These are phyloP conservation scores for Xerus rutilus DNA, from an alignment of 2,797 vertebrate genomes.

Conservation along the genomic window DNA sequence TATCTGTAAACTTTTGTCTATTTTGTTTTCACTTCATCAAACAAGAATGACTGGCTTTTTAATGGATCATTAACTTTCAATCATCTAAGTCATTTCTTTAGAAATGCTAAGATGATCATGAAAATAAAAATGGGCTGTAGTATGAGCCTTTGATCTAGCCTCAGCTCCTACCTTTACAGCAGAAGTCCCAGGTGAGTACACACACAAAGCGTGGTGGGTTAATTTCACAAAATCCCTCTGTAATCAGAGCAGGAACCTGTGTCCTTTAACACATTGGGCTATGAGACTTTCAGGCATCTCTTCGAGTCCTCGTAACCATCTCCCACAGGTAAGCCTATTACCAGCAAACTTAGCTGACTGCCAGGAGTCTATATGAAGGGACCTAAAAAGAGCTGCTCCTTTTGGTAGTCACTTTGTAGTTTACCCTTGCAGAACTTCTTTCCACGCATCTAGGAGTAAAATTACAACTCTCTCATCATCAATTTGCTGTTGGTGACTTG, in stretches of 20 bases:
- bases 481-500: conserved; percentile 67
- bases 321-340: background rate
- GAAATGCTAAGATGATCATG: conserved; percentile 31
- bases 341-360: background rate
- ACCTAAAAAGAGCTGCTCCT: background rate
- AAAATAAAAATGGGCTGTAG: conserved; percentile 7
- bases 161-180: background rate
- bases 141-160: conserved; percentile 12
- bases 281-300: background rate
- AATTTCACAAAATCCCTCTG: background rate
- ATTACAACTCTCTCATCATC: background rate
- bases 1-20: conserved; percentile 41
- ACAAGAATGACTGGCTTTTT: conserved; percentile 43
- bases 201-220: background rate
- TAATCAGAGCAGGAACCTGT: conserved; percentile 19
- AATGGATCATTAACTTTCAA: conserved; percentile 16
- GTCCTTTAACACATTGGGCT: background rate
- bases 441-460: conserved; percentile 7
- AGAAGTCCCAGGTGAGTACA: background rate
- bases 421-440: conserved; percentile 36
- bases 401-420: background rate
- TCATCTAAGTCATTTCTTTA: conserved; percentile 54
- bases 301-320: background rate
- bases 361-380: background rate
- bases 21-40: conserved; percentile 35